A percentile compares a stretch with the other conserved stretches of the same genome.
Conservation (phyloP, 2,888 invertebrate genomes). For the Zootermopsis nevadensis region DNA sequence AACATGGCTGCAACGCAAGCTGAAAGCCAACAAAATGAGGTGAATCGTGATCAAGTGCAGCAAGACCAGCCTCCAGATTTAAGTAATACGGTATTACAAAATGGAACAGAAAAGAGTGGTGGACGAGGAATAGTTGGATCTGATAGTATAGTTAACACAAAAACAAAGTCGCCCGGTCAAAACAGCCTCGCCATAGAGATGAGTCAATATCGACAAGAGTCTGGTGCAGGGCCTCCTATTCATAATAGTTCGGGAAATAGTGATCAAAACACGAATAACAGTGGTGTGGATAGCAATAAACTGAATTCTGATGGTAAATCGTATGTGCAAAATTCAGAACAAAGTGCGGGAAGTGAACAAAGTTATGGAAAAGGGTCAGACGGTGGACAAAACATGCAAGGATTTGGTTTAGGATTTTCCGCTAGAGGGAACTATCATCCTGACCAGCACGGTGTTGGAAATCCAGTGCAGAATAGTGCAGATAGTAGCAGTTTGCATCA, state of each 20-base stretch:
- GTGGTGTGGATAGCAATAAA: constrained; percentile 56
- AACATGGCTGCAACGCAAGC: constrained; percentile 90
- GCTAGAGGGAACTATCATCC: constrained; percentile 57
- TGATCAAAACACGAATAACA: constrained; percentile 57
- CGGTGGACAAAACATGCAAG: constrained; percentile 56
- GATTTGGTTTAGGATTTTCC: constrained; percentile 57
- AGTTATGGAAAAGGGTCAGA: constrained; percentile 57
- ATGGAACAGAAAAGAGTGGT: constrained; percentile 81
- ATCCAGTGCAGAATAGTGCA: constrained; percentile 56
- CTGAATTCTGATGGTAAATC: constrained; percentile 57
- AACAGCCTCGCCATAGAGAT: constrained; percentile 70
- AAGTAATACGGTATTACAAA: constrained; percentile 75
- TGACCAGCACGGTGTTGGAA: constrained; percentile 56
- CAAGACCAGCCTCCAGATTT: constrained; percentile 75
- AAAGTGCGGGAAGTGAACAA: constrained; percentile 55
- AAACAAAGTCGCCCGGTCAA: constrained; percentile 71
- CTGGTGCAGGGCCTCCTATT: constrained; percentile 68
- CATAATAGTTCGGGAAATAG: constrained; percentile 56
- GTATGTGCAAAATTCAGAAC: constrained; percentile 56
- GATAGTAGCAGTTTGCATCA: constrained; percentile 54
- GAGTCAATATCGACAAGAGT: constrained; percentile 78
- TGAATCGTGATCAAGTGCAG: constrained; percentile 74
- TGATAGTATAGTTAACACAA: constrained; percentile 72
- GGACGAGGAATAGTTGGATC: constrained; percentile 67
- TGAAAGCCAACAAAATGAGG: constrained; percentile 83